Base-by-base conservation (phyloP, 1,140 invertebrate species). In the Bombus fervidus region DNA sequence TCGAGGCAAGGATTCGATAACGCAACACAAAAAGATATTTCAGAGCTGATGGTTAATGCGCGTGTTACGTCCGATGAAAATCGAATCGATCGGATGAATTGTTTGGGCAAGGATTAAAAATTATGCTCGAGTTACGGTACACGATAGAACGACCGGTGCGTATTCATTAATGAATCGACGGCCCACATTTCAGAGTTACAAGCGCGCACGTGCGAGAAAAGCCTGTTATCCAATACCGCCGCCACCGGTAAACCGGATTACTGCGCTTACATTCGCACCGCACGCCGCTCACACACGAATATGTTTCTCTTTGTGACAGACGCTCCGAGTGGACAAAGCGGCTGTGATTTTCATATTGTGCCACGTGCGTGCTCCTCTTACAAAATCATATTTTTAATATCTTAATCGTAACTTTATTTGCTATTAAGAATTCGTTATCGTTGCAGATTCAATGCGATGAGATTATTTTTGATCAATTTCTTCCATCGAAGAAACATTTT, bases 151-250 rank as follows among this genome's bases (percentile, higher is more conserved):
- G 81, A 81, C 83, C 86, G 81, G 81, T 81, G 31, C 43, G 86
- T 91, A 75, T 88, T 74, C 72, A 83, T 71, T 81, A 90, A 91
- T 90, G 86, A 88, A 91, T 90, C 82, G 86, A 83, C 89, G 89
- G 79, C 57, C 89, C 86, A 88, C 89, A 90, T 90, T 90, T 91
- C 77, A 86, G 89, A 73, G 81, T 90, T 83, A 89, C 59, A 74
- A 59, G 57, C 66, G 39, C 28, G 31, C 77, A 62, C 66, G 73
- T 80, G 31, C 62, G 37, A 75, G 77, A 25, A 81, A 71, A 87
- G 74, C 83, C 77, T 79, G 83, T 83, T 83, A 83, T 78, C 75
- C 82, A 34, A 69, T 78, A 69, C 37, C 75, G 10, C 57, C 75
- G 28, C 75, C 47, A 34, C 39, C 64, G 47, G 47, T 57, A 83